Evolutionary conservation across 2,113 vertebrate species (phyloP).

Genomic region (Pachypanchax playfairii): DNA sequence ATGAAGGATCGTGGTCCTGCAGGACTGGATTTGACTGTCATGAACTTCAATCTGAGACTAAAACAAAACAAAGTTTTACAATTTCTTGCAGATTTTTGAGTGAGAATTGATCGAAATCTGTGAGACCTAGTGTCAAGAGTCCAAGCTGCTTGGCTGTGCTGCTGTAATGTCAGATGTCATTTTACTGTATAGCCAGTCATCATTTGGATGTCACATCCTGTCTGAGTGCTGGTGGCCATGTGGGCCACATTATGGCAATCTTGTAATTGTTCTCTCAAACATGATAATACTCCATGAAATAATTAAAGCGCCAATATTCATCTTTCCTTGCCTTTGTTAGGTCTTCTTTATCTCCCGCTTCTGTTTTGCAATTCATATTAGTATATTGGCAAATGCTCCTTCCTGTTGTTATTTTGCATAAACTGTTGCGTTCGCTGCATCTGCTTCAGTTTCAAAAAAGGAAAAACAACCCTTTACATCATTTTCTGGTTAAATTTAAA

Average conservation of each 20-base stretch:
- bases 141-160: neutral
- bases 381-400: no score
- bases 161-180: no score
- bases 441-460: slow-evolving; percentile 1
- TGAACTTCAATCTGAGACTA: neutral
- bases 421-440: neutral
- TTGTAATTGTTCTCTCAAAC: neutral
- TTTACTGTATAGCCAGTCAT: neutral
- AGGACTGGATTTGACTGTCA: no score
- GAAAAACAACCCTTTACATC: neutral
- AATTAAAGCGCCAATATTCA: neutral
- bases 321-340: neutral
- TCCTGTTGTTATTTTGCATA: neutral
- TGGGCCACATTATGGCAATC: neutral
- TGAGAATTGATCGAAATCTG: neutral
- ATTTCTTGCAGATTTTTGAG: neutral
- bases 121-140: neutral
- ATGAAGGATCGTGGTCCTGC: no score
- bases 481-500: slow-evolving; percentile 1
- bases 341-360: no score
- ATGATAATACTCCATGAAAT: neutral
- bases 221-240: neutral
- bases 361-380: no score
- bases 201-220: neutral
- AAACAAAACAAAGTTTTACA: neutral